These are phyloP conservation scores for Alca torda DNA, from an alignment of 2,797 vertebrate genomes.

Conservation along the genomic window DNA sequence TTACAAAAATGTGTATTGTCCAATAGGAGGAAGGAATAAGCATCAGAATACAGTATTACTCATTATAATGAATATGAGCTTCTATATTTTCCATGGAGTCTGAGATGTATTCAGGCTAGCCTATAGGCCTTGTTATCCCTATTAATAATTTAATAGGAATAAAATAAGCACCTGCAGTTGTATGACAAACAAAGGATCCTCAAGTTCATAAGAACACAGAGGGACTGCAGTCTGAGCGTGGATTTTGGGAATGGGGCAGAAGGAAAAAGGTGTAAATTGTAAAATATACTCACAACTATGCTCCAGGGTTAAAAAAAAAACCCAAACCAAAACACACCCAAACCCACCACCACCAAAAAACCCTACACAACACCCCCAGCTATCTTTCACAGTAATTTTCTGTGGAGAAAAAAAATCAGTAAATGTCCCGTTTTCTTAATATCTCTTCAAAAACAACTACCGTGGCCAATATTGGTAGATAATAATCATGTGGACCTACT, in stretches of 20 bases:
- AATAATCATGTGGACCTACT: neutral
- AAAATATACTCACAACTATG: neutral
- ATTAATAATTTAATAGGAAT: neutral
- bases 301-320: neutral
- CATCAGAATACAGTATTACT: neutral
- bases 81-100: neutral
- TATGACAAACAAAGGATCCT: neutral
- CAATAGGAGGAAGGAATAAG: neutral
- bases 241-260: neutral
- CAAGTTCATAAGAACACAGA: neutral
- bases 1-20: neutral
- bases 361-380: neutral
- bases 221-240: neutral
- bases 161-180: neutral
- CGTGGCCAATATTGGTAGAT: neutral
- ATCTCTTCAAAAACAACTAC: neutral
- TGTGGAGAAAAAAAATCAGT: neutral
- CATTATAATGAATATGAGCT: neutral
- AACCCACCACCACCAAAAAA: neutral
- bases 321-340: neutral
- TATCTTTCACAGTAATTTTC: neutral
- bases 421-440: neutral
- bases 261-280: neutral
- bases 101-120: neutral
- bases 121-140: neutral